Conservation (phyloP, 2,888 invertebrate genomes). For the Thereva unica region DNA sequence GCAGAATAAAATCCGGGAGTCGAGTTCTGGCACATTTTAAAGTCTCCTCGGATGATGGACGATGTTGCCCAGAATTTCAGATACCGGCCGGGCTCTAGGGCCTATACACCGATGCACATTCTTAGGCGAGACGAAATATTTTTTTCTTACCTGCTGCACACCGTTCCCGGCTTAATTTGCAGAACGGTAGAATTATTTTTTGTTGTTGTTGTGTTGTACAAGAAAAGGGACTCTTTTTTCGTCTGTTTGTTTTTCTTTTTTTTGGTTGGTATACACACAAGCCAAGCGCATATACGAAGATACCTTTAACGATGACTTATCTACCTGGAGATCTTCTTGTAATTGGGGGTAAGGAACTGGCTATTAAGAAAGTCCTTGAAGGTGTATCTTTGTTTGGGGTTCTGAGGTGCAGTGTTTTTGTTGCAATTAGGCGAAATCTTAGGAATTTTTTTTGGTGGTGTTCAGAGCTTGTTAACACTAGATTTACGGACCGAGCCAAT, state of each 20-base stretch:
- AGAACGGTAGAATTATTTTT: conserved; percentile 9
- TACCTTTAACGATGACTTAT: conserved; percentile 11
- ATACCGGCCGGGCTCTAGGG: conserved; percentile 5
- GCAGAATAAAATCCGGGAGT: conserved; percentile 29
- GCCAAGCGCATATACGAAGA: background rate
- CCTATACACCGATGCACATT: background rate
- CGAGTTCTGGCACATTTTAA: conserved; percentile 29
- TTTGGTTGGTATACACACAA: background rate
- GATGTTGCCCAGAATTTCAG: conserved; percentile 1
- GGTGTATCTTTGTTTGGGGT: background rate
- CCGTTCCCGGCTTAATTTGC: conserved; percentile 22
- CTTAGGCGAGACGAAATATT: conserved; percentile 8
- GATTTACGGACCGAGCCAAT: no score
- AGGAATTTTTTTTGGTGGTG: no score
- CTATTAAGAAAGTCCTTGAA: background rate
- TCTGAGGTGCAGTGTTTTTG: no score
- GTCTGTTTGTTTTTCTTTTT: background rate
- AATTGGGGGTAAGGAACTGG: conserved; percentile 13
- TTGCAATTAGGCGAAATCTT: no score
- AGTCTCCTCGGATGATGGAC: conserved; percentile 27
- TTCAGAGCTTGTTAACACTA: no score
- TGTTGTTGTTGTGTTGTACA: background rate
- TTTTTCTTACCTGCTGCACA: conserved; percentile 12
- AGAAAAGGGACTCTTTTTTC: background rate
- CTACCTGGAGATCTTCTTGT: conserved; percentile 18